phyloP scores from a whole-genome alignment of 2,113 vertebrate genomes.

The Atractosteus spatula region DNA sequence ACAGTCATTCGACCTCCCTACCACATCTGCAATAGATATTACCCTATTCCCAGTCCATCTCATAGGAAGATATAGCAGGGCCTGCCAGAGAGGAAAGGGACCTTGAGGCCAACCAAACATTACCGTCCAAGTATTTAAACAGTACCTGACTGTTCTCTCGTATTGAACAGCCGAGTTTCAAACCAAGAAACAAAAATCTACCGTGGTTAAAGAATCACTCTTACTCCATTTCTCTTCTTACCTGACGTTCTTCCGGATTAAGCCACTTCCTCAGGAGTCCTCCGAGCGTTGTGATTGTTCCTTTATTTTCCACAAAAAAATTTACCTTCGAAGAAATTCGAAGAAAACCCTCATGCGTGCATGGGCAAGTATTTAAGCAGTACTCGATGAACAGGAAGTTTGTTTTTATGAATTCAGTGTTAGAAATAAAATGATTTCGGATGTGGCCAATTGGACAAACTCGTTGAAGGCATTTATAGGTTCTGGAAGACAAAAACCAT shows the following conservation, averaged over 20 bases:
- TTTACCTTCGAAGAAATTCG: constrained; percentile 2
- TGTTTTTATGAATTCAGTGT: too few species aligned
- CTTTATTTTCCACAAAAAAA: not conserved
- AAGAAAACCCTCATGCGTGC: too few species aligned
- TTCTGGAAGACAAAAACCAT: too few species aligned
- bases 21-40: too few species aligned
- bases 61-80: not conserved
- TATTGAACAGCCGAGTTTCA: constrained; percentile 5
- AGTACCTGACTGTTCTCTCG: not conserved
- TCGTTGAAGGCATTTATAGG: too few species aligned
- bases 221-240: constrained; percentile 17
- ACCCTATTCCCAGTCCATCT: not conserved
- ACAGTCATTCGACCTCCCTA: too few species aligned
- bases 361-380: too few species aligned
- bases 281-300: too few species aligned
- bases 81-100: too few species aligned
- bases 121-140: not conserved
- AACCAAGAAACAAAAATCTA: constrained; percentile 7
- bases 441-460: not conserved
- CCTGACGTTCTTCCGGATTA: constrained; percentile 10
- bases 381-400: too few species aligned
- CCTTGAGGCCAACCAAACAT: too few species aligned
- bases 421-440: not conserved
- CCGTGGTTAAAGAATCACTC: constrained; percentile 9
- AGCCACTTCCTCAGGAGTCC: not conserved